Conservation (phyloP, 2,797 vertebrate species). For the Melanotaenia pygmaea region DNA sequence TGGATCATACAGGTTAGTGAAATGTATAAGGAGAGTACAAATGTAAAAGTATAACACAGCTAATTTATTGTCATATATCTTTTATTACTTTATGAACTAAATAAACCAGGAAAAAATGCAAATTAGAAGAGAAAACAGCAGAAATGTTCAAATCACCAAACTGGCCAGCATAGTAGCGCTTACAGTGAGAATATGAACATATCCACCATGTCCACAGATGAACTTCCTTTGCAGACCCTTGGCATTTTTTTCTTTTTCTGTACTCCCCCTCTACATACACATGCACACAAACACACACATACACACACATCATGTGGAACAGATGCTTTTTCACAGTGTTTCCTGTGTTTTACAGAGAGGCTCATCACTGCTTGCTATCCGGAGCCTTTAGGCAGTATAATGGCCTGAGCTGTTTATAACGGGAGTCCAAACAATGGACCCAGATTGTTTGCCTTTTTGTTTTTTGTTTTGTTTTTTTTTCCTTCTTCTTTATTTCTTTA, state of each 20-base stretch:
- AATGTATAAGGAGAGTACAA: constrained; percentile 16
- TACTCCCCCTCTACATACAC: constrained; percentile 18
- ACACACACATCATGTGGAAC: constrained; percentile 71
- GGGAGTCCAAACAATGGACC: constrained; percentile 69
- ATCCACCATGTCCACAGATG: constrained; percentile 35
- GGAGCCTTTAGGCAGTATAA: constrained; percentile 70
- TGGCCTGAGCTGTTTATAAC: constrained; percentile 72
- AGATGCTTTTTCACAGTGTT: constrained; percentile 76
- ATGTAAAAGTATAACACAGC: background rate
- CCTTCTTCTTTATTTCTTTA: constrained; percentile 19
- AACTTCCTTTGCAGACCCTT: constrained; percentile 49
- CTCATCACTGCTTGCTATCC: constrained; percentile 72
- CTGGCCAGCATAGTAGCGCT: background rate
- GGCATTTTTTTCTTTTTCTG: constrained; percentile 34
- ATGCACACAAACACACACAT: constrained; percentile 24
- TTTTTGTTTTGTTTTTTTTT: constrained; percentile 35
- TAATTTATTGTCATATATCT: background rate
- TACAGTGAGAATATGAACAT: background rate
- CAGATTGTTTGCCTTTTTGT: constrained; percentile 65
- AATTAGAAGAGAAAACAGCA: background rate
- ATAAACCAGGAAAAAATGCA: background rate
- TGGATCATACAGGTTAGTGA: background rate
- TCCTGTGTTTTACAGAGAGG: constrained; percentile 77
- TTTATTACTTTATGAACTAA: background rate
- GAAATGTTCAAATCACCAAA: background rate